phyloP scores from a whole-genome alignment of 2,888 invertebrate species.

The Ichneumoninae sp. region DNA sequence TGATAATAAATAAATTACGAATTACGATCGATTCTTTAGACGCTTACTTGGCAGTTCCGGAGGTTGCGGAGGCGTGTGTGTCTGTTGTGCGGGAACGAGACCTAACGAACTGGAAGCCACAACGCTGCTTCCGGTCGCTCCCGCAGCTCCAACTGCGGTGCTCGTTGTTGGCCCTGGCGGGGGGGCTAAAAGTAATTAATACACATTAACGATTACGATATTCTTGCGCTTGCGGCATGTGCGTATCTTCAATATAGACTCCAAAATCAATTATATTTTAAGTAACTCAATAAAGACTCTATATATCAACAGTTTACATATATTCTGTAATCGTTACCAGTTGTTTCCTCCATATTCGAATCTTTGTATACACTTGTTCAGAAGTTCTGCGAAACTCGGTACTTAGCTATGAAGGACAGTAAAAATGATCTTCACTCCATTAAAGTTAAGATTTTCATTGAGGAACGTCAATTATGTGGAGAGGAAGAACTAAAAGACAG shows the following conservation, averaged over 20 bases:
- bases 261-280: conserved; percentile 10
- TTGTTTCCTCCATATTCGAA: conserved; percentile 64
- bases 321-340: conserved; percentile 66
- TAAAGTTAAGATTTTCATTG: conserved; percentile 38
- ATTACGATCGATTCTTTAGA: background rate
- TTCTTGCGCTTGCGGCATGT: background rate
- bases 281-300: conserved; percentile 26
- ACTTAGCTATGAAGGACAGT: conserved; percentile 64
- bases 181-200: conserved; percentile 84
- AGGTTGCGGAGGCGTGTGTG: conserved; percentile 88
- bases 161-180: conserved; percentile 85
- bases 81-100: conserved; percentile 86
- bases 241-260: conserved; percentile 28
- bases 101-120: conserved; percentile 83
- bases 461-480: conserved; percentile 6
- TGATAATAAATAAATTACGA: too few relatives aligned
- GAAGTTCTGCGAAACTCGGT: conserved; percentile 65
- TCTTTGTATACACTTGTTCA: conserved; percentile 67
- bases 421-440: conserved; percentile 59
- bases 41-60: conserved; percentile 89
- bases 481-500: conserved; percentile 5
- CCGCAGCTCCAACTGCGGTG: conserved; percentile 85
- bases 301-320: conserved; percentile 47
- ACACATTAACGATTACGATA: background rate
- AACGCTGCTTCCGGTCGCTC: conserved; percentile 85